phyloP scores from a whole-genome alignment of 1,140 invertebrate genomes.

The Diprion similis region DNA sequence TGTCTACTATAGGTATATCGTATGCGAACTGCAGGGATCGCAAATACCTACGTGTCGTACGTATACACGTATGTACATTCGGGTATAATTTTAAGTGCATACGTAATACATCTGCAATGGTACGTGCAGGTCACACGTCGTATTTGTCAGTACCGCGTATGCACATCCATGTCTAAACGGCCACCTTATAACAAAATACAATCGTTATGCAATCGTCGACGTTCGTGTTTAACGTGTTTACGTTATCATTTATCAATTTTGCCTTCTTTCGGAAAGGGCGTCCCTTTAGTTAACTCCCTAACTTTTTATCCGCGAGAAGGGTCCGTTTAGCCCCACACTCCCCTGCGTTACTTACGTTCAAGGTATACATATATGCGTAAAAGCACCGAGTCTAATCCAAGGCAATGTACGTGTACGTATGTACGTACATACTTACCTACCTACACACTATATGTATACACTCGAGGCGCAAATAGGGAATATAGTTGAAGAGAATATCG shows the following conservation, averaged over 20 bases:
- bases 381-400: not conserved
- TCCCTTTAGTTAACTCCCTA: slow-evolving; percentile 29
- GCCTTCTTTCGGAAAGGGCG: slow-evolving; percentile 22
- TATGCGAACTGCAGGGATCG: too few relatives aligned
- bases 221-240: slow-evolving; percentile 13
- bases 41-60: too few relatives aligned
- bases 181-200: too few relatives aligned
- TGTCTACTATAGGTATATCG: too few relatives aligned
- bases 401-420: not conserved
- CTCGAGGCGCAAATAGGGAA: not conserved
- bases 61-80: too few relatives aligned
- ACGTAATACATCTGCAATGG: too few relatives aligned
- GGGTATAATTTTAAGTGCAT: too few relatives aligned
- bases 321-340: slow-evolving; percentile 20
- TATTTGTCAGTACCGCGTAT: too few relatives aligned
- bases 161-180: too few relatives aligned
- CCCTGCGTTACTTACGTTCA: not conserved
- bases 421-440: not conserved
- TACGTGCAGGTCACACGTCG: too few relatives aligned
- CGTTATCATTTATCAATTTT: slow-evolving; percentile 6
- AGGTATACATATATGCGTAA: not conserved
- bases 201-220: too few relatives aligned
- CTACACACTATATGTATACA: not conserved
- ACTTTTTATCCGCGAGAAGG: slow-evolving; percentile 26
- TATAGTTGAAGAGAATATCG: not conserved